Conservation (phyloP, 2,113 vertebrate genomes). For the Eretmochelys imbricata region DNA sequence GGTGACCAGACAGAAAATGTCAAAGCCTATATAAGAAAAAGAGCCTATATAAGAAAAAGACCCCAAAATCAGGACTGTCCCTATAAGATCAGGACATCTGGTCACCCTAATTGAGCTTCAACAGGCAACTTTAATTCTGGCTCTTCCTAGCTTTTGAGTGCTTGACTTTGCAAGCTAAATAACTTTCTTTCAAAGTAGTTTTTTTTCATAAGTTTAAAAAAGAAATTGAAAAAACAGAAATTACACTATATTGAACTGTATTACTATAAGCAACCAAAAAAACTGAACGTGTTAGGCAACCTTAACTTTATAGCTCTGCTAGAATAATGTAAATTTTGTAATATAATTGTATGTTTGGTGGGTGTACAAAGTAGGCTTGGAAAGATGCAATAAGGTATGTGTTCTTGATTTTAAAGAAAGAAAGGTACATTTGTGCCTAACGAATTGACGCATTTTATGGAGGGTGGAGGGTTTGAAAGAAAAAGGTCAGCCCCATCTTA, state of each 20-base stretch:
- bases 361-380: not conserved
- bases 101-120: not conserved
- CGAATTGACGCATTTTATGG: rapidly evolving
- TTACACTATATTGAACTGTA: not conserved
- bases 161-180: not conserved
- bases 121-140: not conserved
- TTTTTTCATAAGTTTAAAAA: not conserved
- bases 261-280: not conserved
- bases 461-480: not conserved
- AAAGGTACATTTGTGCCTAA: not conserved
- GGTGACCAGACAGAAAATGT: too few relatives aligned
- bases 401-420: not conserved
- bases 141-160: not conserved
- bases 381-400: not conserved
- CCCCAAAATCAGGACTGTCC: too few relatives aligned
- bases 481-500: not conserved
- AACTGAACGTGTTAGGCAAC: not conserved
- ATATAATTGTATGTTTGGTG: not conserved
- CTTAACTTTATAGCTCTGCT: not conserved
- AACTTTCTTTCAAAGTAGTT: not conserved
- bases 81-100: too few relatives aligned
- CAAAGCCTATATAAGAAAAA: too few relatives aligned
- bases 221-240: not conserved
- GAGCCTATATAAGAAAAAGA: too few relatives aligned
- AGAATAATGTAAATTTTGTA: not conserved